Evolutionary conservation across 2,888 invertebrate genomes (phyloP), one percentile per base, ranked within the genome.

Genomic region (Lepetodrilus schrolli): DNA sequence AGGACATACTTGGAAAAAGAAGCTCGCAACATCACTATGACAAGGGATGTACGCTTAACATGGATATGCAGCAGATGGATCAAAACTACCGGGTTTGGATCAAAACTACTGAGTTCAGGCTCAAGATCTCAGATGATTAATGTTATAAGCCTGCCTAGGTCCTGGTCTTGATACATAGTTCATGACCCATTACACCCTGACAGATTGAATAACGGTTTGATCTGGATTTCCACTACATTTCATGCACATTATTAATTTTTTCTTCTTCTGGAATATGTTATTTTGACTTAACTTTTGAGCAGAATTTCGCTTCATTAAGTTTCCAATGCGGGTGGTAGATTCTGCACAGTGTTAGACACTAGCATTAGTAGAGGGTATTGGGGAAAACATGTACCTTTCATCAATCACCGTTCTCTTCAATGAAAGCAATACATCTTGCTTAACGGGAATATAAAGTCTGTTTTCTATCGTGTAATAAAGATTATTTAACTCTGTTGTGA

Each of bases 261-360:
- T n/a, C n/a, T n/a, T n/a, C n/a, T n/a, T 58, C 58, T 58, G 58
- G 58, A 58, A 13, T 58, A 58, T 58, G 58, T 58, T 30, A 58
- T 17, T 23, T 58, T 17, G 17, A 30, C 26, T 30, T 34, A 17
- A 58, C 58, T 58, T 48, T 30, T 21, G 58, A 58, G 34, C 30
- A 30, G 43, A 13, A 26, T 23, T 17, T 58, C 30, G 23, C 58
- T 10, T 58, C 58, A 58, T 58, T 58, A 58, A 34, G 17, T 26
- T 23, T 7, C 5, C 26, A n/a, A 30, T 17, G 58, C 58, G 58
- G 58, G 58, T 58, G 58, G 58, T 30, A 23, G 26, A 10, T 17
- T 13, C 58, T 58, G 58, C 10, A 3, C 34, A 58, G 17, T 58
- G 30, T 58, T 30, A 58, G 17, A 13, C 26, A 30, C 23, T 34